Conservation (phyloP, 2,888 invertebrate species). For the Serrognathus titanus region DNA sequence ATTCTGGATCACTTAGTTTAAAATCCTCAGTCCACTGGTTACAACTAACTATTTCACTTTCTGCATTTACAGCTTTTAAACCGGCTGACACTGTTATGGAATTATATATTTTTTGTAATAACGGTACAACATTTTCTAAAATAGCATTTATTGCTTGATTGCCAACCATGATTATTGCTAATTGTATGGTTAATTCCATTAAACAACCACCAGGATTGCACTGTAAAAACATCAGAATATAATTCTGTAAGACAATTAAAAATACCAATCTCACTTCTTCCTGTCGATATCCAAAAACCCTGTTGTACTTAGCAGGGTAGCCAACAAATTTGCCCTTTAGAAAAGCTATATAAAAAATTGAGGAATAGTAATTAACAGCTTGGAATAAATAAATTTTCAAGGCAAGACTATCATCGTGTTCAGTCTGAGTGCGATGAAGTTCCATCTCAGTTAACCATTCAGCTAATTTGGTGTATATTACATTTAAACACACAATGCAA, state of each 20-base stretch:
- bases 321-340: constrained; percentile 76
- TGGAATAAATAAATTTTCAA: constrained; percentile 84
- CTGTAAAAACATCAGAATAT: constrained; percentile 41
- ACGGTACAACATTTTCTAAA: constrained; percentile 72
- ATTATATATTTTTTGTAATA: constrained; percentile 56
- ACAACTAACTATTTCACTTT: constrained; percentile 49
- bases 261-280: constrained; percentile 57
- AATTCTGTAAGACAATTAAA: neutral
- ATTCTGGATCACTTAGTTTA: constrained; percentile 60
- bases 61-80: constrained; percentile 46
- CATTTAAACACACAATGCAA: constrained; percentile 73
- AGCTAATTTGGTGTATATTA: constrained; percentile 63
- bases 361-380: constrained; percentile 86
- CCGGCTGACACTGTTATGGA: constrained; percentile 50
- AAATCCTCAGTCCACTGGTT: constrained; percentile 76
- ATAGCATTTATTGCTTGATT: constrained; percentile 78
- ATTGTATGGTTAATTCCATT: constrained; percentile 80
- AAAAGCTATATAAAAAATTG: constrained; percentile 81
- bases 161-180: constrained; percentile 82
- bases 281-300: constrained; percentile 65
- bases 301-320: constrained; percentile 73
- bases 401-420: constrained; percentile 82
- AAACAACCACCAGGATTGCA: constrained; percentile 84
- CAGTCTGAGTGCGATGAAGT: constrained; percentile 74
- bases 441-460: constrained; percentile 70